Base-by-base conservation (phyloP, 2,888 invertebrate genomes). In the Tachystola acroxantha region DNA sequence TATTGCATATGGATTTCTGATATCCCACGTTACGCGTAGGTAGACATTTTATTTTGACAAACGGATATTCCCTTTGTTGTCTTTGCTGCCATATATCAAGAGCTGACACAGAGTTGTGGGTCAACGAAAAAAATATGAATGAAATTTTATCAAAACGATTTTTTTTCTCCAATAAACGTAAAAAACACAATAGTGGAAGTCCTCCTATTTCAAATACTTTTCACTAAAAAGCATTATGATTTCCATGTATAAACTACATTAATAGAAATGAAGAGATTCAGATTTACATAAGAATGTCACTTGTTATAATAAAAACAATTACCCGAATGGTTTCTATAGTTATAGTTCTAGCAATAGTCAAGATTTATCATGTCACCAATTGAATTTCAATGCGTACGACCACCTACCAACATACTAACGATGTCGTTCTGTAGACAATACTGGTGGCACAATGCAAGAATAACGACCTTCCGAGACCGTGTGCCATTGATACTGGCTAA, bases 361-460 rank as follows among this genome's bases (percentile, higher is more conserved):
- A 75, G 75, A 84, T 85, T 78, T 79, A 84, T 82, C 65, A 72
- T 64, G 61, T 75, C 67, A 64, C 66, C 77, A 72, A 79, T 82
- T 71, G 79, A 84, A 82, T 80, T 72, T 81, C 68, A 82, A 85
- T 81, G 70, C 70, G 58, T 53, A 50, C 69, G 84, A 77, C 86
- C 86, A 85, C 86, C 85, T 82, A 84, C 72, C 50, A 63, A 73
- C 76, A 64, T 75, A 76, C 85, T 86, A 85, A 86, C 84, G 84
- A 86, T 69, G 77, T 84, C 80, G 63, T 84, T 72, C 57, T 61
- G 60, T 59, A 74, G 67, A 85, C 84, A 85, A 86, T 84, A 73
- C 80, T 63, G 59, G 64, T 64, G 54, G 64, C 65, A 85, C 82
- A 81, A 84, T 85, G 75, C 81, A 72, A 77, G 81, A 84, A 74